Evolutionary conservation across 2,888 invertebrate genomes (phyloP).

Genomic region (Caenorhabditis becei): DNA sequence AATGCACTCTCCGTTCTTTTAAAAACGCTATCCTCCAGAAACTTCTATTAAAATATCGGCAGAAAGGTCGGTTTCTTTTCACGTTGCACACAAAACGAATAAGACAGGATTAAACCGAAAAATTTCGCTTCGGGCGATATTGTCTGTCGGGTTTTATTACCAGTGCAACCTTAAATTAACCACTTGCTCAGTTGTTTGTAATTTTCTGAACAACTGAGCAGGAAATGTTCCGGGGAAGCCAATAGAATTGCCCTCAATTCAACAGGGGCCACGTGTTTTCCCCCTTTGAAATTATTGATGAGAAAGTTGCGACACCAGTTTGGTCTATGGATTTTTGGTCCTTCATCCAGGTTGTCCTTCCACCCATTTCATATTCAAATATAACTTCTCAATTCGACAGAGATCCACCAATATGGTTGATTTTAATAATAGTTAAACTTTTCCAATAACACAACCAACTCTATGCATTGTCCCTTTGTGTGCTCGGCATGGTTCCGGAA

Average conservation of each 20-base stretch:
- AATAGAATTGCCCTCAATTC: conserved; percentile 15
- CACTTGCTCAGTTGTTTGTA: not conserved
- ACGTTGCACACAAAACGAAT: not conserved
- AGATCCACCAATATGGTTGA: too few relatives aligned
- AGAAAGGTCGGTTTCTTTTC: not conserved
- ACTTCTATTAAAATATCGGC: not conserved
- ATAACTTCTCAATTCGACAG: not conserved
- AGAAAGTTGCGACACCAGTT: conserved; percentile 22
- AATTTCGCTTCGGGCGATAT: conserved; percentile 5
- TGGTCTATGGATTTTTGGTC: conserved; percentile 19
- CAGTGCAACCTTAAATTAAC: conserved; percentile 7
- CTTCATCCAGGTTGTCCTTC: not conserved
- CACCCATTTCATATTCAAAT: not conserved
- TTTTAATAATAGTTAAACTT: too few relatives aligned
- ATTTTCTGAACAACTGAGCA: not conserved
- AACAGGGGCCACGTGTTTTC: conserved; percentile 24
- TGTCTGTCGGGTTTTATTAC: not conserved
- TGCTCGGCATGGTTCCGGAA: too few relatives aligned
- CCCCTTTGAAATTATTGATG: conserved; percentile 34
- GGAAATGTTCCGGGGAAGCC: conserved; percentile 6
- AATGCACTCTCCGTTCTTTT: conserved; percentile 49
- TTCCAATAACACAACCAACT: too few relatives aligned
- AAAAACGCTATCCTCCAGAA: not conserved
- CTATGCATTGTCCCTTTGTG: too few relatives aligned
- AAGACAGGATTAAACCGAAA: not conserved